Evolutionary conservation across 2,888 invertebrate species (phyloP).

Genomic region (Dasysyrphus tricinctus): DNA sequence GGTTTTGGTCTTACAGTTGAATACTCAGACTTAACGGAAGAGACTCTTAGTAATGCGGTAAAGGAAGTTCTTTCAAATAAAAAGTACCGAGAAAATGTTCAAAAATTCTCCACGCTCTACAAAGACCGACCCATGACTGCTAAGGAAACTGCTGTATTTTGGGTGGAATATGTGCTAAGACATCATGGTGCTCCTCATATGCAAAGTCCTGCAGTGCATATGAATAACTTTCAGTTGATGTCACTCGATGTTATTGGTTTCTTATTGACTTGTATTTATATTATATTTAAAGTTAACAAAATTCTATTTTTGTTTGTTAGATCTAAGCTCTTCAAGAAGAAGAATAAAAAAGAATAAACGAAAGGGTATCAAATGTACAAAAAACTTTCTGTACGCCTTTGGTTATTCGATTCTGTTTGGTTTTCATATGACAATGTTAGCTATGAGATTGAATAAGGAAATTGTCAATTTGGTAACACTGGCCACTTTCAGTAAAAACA

Average conservation of each 20-base stretch:
- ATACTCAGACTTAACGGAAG: slow-evolving; percentile 71
- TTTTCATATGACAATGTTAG: too few species aligned
- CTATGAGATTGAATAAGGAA: too few species aligned
- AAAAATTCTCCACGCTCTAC: slow-evolving; percentile 83
- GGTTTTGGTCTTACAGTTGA: slow-evolving; percentile 82
- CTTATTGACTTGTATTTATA: slow-evolving; percentile 41
- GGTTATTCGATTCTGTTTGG: too few species aligned
- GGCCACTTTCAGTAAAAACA: too few species aligned
- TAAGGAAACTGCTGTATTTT: slow-evolving; percentile 84
- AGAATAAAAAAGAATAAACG: not conserved
- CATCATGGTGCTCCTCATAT: slow-evolving; percentile 84
- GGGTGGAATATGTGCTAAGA: slow-evolving; percentile 85
- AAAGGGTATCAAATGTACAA: too few species aligned
- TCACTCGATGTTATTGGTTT: slow-evolving; percentile 83
- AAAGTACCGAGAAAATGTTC: slow-evolving; percentile 79
- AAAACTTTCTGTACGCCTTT: too few species aligned
- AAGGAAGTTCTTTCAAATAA: slow-evolving; percentile 77
- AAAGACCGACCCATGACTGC: slow-evolving; percentile 84
- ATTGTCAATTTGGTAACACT: too few species aligned
- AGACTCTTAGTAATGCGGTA: slow-evolving; percentile 67
- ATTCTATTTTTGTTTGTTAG: not conserved
- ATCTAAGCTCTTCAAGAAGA: not conserved
- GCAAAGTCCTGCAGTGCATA: slow-evolving; percentile 83
- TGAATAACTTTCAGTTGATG: slow-evolving; percentile 82
- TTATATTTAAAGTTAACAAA: not conserved